A percentile compares a stretch with the other conserved stretches of the same genome.
These are phyloP conservation scores for Brachypteracias leptosomus DNA, from an alignment of 2,113 vertebrate species.

Conservation along the genomic window DNA sequence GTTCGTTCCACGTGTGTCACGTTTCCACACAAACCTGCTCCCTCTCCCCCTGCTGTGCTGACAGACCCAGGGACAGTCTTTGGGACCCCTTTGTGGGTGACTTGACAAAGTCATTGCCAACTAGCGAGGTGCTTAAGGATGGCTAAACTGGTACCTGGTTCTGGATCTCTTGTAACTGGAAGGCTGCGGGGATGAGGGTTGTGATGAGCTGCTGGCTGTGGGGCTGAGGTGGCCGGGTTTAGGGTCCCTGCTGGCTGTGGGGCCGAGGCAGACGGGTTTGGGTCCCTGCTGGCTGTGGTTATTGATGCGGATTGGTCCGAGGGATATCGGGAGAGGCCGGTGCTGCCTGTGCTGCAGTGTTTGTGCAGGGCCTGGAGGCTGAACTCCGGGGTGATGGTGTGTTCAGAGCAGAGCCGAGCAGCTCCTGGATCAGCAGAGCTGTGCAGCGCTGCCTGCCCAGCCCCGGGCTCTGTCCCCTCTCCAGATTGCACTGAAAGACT, in stretches of 20 bases:
- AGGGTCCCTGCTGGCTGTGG: background rate
- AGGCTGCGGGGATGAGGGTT: background rate
- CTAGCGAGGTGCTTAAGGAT: background rate
- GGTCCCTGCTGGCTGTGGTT: background rate
- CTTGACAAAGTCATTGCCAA: constrained; percentile 20
- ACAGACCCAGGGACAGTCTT: background rate
- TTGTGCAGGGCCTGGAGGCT: background rate
- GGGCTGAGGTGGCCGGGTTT: background rate
- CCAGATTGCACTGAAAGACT: background rate
- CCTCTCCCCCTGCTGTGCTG: background rate
- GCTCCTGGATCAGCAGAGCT: background rate
- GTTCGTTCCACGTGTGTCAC: background rate
- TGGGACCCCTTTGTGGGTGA: background rate
- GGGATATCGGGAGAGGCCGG: background rate
- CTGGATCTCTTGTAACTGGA: background rate
- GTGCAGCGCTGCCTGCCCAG: background rate
- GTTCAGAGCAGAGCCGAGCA: background rate
- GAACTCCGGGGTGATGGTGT: background rate
- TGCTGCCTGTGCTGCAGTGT: background rate
- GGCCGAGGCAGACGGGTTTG: background rate
- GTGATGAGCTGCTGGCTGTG: background rate
- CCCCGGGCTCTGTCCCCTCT: background rate
- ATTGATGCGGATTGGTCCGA: background rate
- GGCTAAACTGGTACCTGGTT: rapidly evolving
- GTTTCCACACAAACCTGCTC: background rate